Evolutionary conservation across 2,113 vertebrate species (phyloP), one percentile per base, ranked within the genome.

Genomic region (Carollia perspicillata): DNA sequence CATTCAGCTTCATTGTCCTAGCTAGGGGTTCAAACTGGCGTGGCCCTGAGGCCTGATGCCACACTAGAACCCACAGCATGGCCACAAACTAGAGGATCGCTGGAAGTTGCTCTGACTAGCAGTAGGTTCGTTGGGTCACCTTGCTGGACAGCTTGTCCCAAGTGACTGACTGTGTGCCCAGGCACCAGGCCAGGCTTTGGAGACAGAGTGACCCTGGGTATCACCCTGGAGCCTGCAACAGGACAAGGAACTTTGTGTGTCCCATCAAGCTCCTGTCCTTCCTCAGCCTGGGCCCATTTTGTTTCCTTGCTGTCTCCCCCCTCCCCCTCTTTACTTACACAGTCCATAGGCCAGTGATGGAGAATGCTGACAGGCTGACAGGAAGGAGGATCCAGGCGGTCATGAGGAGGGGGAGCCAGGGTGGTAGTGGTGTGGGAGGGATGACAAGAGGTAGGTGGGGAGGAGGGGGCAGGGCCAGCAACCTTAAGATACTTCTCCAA

Each of bases 321-420:
- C 26, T 58, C n/a, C 58, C 58, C n/a, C 40, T 58, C 35, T 35
- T 33, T 97, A 96, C 99, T 99, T 98, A 99, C 99, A 99, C 99
- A 89, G 99, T 99, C 99, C 99, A 99, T 99, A 99, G 99, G 96
- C 99, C 99, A 26, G 99, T 99, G 98, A 99, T 99, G 98, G 99
- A 99, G 98, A 99, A 99, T 85, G 99, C 99, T 97, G 99, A 99
- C 97, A 99, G 98, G 98, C 99, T 99, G 98, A 99, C 99, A 97
- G 99, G 99, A 95, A 99, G 99, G 98, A 99, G 98, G 98, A 99
- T 99, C 99, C 99, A 99, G 99, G 99, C 99, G 98, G 99, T 99
- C 99, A 99, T 99, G 98, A 99, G 99, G 98, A 98, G 98, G 98
- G 97, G 98, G 97, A 98, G 98, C 98, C 98, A 98, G 97, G 97